Base-by-base conservation (phyloP, 2,797 vertebrate genomes). In the Borostomias antarcticus region DNA sequence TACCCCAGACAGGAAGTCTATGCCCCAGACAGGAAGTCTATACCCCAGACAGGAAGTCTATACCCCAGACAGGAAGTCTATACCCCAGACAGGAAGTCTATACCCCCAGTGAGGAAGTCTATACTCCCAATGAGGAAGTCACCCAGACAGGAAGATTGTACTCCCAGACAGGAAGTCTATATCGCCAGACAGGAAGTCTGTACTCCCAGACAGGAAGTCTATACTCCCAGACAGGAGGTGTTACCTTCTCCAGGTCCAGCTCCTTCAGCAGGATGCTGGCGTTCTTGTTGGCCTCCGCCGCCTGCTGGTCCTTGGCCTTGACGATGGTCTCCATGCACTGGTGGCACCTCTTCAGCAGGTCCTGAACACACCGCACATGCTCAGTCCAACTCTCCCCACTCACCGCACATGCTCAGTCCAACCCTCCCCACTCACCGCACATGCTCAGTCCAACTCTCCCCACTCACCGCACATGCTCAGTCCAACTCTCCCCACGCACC, bases 271-370 rank as follows among this genome's bases (percentile, higher is more conserved):
- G 82, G 79, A 95, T 95, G 78, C 94, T 95, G 79, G 94, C 94
- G 65, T 95, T 95, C 82, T 95, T 95, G 81, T 95, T 95, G 58
- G 94, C 94, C 88, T 95, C 94, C 72, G 94, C 94, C 69, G 94
- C 94, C 83, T 95, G 94, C 79, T 95, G 94, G 81, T 95, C 94
- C 90, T 95, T 95, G 83, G 94, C 94, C 82, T 95, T 95, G 70
- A 95, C 94, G 79, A 95, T 94, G 0, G 94, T 95, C 84, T 95
- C 94, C 93, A 95, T 94, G 84, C 94, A 95, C 45, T 95, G 94
- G 81, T 95, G 94, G 86, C 94, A 95, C 72, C 95, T 95, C 78
- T 95, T 95, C 72, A 95, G 77, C 57, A 95, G 80, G 80, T 95
- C 94, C 94, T 95, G 69, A 2, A 77, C 32, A 33, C 28, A 21